Conservation (phyloP, 2,888 invertebrate species). For the Nysson spinosus region DNA sequence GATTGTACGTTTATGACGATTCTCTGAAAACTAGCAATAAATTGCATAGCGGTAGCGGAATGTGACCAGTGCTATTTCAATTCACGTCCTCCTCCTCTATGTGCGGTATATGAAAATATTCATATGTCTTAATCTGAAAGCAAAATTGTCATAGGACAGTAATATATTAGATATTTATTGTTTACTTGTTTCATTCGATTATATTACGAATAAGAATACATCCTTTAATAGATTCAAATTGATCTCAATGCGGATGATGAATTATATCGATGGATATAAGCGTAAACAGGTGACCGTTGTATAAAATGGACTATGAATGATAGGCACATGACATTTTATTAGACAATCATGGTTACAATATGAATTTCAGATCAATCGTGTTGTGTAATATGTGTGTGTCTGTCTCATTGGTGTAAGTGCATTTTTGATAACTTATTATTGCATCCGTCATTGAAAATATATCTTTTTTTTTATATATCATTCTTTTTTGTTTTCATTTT, state of each 20-base stretch:
- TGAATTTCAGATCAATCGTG: slow-evolving; percentile 66
- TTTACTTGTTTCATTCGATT: too few species aligned
- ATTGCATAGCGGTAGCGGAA: slow-evolving; percentile 23
- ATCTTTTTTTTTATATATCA: slow-evolving; percentile 53
- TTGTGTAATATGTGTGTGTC: too few species aligned
- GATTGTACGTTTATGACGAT: slow-evolving; percentile 22
- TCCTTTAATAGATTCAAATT: too few species aligned
- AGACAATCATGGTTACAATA: slow-evolving; percentile 67
- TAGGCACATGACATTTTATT: slow-evolving; percentile 73
- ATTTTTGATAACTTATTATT: slow-evolving; percentile 65
- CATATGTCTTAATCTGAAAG: slow-evolving; percentile 39
- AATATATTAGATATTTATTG: slow-evolving; percentile 1
- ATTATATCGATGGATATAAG: too few species aligned
- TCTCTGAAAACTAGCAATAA: slow-evolving; percentile 42
- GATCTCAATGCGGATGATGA: too few species aligned
- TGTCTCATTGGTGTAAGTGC: slow-evolving; percentile 62
- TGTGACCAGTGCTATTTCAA: slow-evolving; percentile 19
- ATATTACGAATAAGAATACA: too few species aligned
- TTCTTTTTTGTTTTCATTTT: slow-evolving; percentile 57
- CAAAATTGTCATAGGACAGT: slow-evolving; percentile 19
- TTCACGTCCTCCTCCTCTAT: slow-evolving; percentile 28
- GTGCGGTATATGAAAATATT: slow-evolving; percentile 22
- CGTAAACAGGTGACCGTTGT: slow-evolving; percentile 6
- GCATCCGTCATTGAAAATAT: slow-evolving; percentile 72
- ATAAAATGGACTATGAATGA: slow-evolving; percentile 43